Evolutionary conservation across 2,888 invertebrate species (phyloP).

Genomic region (Julus scanicus): DNA sequence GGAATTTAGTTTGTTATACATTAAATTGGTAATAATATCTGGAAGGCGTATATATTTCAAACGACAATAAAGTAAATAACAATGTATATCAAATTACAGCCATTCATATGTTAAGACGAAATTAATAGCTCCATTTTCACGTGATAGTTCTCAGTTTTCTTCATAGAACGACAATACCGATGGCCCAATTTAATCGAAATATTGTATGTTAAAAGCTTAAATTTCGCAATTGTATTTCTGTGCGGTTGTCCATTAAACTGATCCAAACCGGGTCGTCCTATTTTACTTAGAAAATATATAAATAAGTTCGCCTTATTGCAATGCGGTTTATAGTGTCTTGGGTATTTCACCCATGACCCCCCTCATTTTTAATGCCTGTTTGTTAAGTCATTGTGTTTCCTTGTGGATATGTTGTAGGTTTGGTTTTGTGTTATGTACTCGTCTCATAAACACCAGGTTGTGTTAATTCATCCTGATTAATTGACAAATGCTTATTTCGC

Average conservation of each 20-base stretch:
- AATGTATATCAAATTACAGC: slow-evolving; percentile 20
- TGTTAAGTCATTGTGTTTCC: neutral
- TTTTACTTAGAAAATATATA: neutral
- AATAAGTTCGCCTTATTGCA: neutral
- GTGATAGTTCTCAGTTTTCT: neutral
- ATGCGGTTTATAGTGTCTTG: neutral
- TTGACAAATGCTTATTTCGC: too few relatives aligned
- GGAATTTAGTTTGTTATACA: slow-evolving; percentile 25
- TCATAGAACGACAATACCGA: neutral
- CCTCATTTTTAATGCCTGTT: neutral
- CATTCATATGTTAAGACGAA: slow-evolving; percentile 17
- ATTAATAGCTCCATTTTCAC: slow-evolving; percentile 20
- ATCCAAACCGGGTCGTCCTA: neutral
- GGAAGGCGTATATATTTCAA: slow-evolving; percentile 5
- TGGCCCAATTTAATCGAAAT: slow-evolving; percentile 38
- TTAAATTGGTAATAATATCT: slow-evolving; percentile 28
- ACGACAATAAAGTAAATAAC: slow-evolving; percentile 32
- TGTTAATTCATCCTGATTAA: neutral
- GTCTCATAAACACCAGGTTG: neutral
- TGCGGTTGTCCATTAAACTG: neutral
- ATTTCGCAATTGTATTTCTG: neutral
- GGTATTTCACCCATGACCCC: neutral
- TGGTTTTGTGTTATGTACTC: neutral
- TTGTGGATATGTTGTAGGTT: neutral
- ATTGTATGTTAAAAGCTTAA: neutral